phyloP scores from a whole-genome alignment of 2,113 vertebrate genomes.

The Myodes glareolus region DNA sequence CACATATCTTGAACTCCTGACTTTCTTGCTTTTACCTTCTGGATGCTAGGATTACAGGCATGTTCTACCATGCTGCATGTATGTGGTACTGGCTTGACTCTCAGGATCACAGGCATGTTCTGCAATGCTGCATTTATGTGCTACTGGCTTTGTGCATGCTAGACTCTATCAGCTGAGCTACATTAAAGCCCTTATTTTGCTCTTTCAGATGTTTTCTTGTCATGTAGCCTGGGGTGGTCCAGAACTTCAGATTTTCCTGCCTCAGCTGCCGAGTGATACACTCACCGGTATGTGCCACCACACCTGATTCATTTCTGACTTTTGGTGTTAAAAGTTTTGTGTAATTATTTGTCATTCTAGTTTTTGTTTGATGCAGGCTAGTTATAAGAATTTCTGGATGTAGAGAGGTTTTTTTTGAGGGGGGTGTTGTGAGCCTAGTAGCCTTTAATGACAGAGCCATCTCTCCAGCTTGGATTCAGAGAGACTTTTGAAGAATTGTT shows the following conservation, averaged over 20 bases:
- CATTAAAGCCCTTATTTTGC: neutral
- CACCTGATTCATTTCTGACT: neutral
- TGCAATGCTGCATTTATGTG: neutral
- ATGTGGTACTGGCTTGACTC: neutral
- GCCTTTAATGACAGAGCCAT: neutral
- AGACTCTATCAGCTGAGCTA: neutral
- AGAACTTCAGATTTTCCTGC: neutral
- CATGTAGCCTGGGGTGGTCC: neutral
- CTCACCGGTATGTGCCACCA: neutral
- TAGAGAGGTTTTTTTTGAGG: neutral
- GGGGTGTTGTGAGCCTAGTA: neutral
- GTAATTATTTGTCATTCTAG: neutral
- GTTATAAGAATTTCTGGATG: neutral
- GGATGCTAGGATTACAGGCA: neutral
- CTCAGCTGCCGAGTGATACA: neutral
- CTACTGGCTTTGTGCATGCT: neutral
- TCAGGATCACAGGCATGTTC: neutral
- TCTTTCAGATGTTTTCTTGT: neutral
- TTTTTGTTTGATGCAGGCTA: neutral
- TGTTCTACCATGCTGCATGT: neutral
- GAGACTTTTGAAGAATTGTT: slow-evolving; percentile 27
- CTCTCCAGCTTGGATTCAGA: neutral
- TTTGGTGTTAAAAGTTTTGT: neutral
- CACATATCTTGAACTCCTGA: neutral
- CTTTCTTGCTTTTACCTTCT: neutral